Conservation (phyloP, 1,140 invertebrate genomes). For the Ceratina calcarata region DNA sequence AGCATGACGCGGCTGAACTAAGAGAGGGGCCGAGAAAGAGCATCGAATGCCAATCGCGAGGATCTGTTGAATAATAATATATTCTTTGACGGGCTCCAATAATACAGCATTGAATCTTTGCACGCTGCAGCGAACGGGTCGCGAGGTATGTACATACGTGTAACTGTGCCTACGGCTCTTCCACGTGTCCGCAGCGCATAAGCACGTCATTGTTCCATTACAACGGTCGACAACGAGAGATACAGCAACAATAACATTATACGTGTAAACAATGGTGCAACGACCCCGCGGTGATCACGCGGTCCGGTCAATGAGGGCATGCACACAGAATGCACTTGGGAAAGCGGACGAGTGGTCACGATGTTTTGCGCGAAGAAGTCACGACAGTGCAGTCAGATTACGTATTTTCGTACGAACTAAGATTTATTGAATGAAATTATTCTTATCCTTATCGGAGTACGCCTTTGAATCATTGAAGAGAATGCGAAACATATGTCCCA, state of each 20-base stretch:
- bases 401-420: neutral
- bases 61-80: conserved; percentile 49
- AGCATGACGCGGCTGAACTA: neutral
- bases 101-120: conserved; percentile 25
- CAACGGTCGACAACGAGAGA: conserved; percentile 47
- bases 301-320: conserved; percentile 12
- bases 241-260: conserved; percentile 57
- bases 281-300: conserved; percentile 28
- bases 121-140: neutral
- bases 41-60: conserved; percentile 27
- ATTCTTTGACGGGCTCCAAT: conserved; percentile 10
- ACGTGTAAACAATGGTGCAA: conserved; percentile 54
- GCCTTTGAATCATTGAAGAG: neutral
- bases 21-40: neutral
- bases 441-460: neutral
- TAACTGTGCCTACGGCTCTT: conserved; percentile 12
- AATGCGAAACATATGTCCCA: neutral
- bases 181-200: conserved; percentile 32
- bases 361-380: neutral
- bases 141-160: neutral
- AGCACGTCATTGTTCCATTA: conserved; percentile 54
- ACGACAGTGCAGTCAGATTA: neutral
- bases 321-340: neutral
- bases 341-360: neutral
- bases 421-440: neutral